Evolutionary conservation across 2,797 vertebrate species (phyloP).

Genomic region (Phrynocephalus vlangalii): DNA sequence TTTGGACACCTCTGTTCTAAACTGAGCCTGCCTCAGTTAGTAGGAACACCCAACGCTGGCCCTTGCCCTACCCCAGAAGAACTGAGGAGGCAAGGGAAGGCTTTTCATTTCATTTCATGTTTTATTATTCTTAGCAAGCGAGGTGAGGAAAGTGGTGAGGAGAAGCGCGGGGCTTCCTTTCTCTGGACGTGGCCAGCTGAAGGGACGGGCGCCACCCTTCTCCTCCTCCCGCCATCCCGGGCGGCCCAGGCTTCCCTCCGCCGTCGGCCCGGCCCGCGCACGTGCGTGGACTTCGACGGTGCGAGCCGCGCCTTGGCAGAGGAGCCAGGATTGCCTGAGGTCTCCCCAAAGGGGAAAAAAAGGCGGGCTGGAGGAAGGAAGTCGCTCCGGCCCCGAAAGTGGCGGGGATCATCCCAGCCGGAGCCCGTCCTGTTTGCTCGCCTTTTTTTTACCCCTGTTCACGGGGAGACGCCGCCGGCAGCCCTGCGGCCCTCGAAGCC

Average conservation of each 20-base stretch:
- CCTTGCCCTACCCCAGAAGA: too few species aligned
- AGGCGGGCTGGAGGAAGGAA: not conserved
- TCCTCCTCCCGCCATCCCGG: not conserved
- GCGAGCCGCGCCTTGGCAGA: conserved; percentile 36
- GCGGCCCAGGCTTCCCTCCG: conserved; percentile 9
- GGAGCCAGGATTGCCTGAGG: conserved; percentile 37
- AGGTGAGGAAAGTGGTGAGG: too few species aligned
- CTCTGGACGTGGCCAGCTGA: not conserved
- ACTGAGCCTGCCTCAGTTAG: too few species aligned
- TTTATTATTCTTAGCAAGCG: too few species aligned
- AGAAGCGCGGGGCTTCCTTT: not conserved
- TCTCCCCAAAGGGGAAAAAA: conserved; percentile 24
- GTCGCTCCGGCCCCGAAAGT: not conserved
- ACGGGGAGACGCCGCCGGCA: conserved; percentile 62
- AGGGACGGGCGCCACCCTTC: not conserved
- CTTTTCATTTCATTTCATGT: too few species aligned
- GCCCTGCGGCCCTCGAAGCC: conserved; percentile 62
- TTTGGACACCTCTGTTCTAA: too few species aligned
- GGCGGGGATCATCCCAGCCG: not conserved
- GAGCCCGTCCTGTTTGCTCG: not conserved
- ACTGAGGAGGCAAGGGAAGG: too few species aligned
- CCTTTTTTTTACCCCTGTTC: conserved; percentile 20
- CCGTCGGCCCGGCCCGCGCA: not conserved
- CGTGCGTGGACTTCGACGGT: not conserved
- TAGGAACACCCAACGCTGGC: not conserved